These are phyloP conservation scores for Cirrhinus molitorella DNA, from an alignment of 2,797 vertebrate genomes.

Conservation along the genomic window DNA sequence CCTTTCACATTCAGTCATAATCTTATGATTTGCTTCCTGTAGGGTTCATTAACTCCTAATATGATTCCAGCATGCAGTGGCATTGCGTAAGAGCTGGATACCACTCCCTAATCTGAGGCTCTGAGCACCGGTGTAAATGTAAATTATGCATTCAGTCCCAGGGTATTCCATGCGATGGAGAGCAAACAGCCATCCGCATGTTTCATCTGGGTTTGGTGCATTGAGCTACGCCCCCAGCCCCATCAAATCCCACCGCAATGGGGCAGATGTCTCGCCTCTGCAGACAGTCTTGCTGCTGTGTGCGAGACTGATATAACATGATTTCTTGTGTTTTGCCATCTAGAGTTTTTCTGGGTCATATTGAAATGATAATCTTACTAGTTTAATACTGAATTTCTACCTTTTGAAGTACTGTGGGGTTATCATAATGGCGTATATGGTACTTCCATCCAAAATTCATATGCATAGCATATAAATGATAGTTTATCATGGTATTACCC, in stretches of 20 bases:
- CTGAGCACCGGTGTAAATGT: slow-evolving; percentile 35
- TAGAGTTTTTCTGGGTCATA: not conserved
- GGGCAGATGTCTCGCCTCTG: slow-evolving; percentile 37
- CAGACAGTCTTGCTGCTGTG: not conserved
- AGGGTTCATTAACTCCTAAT: not conserved
- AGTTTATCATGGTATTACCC: not conserved
- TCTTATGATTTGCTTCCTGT: not conserved
- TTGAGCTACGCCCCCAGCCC: slow-evolving; percentile 50
- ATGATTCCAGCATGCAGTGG: slow-evolving; percentile 17
- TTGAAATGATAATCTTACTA: not conserved
- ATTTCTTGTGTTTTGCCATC: not conserved
- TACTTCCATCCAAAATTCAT: no score
- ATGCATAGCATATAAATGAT: not conserved
- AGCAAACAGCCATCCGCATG: slow-evolving; percentile 24
- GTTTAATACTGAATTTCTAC: no score
- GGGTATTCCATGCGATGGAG: slow-evolving; percentile 47
- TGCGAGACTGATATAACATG: not conserved
- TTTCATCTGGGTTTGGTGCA: slow-evolving; percentile 58
- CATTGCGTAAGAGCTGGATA: slow-evolving; percentile 34
- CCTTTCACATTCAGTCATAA: not conserved
- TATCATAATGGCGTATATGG: not conserved
- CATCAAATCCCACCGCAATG: slow-evolving; percentile 38
- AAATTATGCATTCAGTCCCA: slow-evolving; percentile 67
- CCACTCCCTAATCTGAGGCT: slow-evolving; percentile 73
- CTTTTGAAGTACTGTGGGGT: not conserved